These are phyloP conservation scores for Labeo catla DNA, from an alignment of 2,113 vertebrate genomes.

Conservation along the genomic window DNA sequence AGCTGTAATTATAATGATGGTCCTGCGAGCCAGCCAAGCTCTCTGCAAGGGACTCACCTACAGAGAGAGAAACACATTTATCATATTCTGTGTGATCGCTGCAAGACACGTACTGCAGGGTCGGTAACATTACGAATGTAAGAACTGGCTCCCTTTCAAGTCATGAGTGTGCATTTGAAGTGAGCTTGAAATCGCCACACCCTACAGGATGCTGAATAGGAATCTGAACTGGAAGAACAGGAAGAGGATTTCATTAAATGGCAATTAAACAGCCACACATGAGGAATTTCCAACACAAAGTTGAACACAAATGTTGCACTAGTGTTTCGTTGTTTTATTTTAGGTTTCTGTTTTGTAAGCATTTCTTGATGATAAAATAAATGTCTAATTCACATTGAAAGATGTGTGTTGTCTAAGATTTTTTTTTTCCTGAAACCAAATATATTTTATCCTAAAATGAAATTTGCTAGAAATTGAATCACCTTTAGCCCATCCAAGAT, in stretches of 20 bases:
- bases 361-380: not conserved
- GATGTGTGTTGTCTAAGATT: not conserved
- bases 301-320: not conserved
- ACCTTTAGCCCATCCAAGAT: no score
- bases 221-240: not conserved
- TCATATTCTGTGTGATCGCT: not conserved
- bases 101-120: not conserved
- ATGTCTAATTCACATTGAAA: not conserved
- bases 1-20: slow-evolving; percentile 46
- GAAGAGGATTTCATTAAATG: not conserved
- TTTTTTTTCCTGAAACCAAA: no score
- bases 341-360: not conserved
- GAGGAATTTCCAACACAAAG: not conserved
- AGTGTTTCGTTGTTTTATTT: not conserved
- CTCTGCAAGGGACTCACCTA: not conserved
- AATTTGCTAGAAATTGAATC: not conserved
- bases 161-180: slow-evolving; percentile 2
- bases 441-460: not conserved
- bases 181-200: not conserved
- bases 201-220: not conserved
- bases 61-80: slow-evolving; percentile 13
- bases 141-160: not conserved
- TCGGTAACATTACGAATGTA: not conserved
- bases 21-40: slow-evolving; percentile 18
- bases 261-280: not conserved